Percentiles rank a stretch among this genome's conserved stretches.
These are phyloP conservation scores for Chloropsis hardwickii DNA, from an alignment of 2,113 vertebrate species.

Conservation along the genomic window DNA sequence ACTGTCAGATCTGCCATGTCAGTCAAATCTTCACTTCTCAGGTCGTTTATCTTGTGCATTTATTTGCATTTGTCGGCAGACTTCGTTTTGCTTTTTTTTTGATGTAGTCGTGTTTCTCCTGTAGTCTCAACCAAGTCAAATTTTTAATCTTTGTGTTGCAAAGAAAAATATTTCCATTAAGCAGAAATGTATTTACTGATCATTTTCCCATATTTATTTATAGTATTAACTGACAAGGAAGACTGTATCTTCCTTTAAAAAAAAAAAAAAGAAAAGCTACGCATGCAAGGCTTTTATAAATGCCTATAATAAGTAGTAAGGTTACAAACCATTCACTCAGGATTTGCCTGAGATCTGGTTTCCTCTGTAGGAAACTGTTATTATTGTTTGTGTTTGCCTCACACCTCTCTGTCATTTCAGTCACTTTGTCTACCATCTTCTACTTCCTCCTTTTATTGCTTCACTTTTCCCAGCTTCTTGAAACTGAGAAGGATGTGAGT, in stretches of 20 bases:
- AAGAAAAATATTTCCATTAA: not conserved
- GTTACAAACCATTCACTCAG: not conserved
- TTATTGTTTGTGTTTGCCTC: not conserved
- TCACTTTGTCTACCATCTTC: not conserved
- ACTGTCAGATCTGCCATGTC: not conserved
- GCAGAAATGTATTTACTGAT: not conserved
- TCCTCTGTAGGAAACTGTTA: not conserved
- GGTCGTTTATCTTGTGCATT: not conserved
- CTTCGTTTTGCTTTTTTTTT: not conserved
- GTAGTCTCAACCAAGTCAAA: not conserved
- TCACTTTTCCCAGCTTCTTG: not conserved
- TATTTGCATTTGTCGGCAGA: not conserved
- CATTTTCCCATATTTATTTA: not conserved
- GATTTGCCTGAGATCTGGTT: not conserved
- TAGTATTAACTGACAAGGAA: not conserved
- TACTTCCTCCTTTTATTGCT: not conserved
- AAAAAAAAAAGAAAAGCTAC: not conserved
- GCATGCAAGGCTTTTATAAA: not conserved
- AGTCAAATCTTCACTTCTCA: not conserved
- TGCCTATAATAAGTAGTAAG: not conserved
- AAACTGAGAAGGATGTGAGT: not conserved
- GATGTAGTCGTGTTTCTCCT: not conserved
- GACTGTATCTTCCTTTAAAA: not conserved
- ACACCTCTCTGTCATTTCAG: not conserved
- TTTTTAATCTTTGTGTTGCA: not conserved